Conservation (phyloP, 2,888 invertebrate genomes). For the Perizoma affinitatum region DNA sequence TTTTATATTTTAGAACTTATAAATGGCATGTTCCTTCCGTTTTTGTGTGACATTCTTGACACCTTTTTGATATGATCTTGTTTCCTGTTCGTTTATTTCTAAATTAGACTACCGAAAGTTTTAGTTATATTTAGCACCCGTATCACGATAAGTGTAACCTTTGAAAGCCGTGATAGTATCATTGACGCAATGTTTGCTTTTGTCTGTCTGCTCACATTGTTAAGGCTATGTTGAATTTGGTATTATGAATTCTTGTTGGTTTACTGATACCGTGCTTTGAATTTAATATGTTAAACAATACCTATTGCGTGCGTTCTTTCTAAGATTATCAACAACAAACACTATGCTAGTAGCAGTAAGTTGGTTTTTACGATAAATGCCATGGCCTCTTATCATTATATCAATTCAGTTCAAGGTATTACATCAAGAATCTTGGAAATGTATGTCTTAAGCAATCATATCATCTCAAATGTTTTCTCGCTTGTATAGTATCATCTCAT, state of each 20-base stretch:
- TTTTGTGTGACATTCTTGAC: constrained; percentile 7
- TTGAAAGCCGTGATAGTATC: constrained; percentile 34
- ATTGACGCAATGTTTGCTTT: constrained; percentile 37
- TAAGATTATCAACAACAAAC: background rate
- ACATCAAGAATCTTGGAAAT: background rate
- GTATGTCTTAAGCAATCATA: background rate
- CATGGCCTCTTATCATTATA: background rate
- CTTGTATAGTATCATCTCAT: no score
- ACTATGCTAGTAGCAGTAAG: background rate
- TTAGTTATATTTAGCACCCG: constrained; percentile 37
- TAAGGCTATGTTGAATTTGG: constrained; percentile 27
- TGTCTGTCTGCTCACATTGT: constrained; percentile 25
- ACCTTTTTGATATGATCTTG: constrained; percentile 7
- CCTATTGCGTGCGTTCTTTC: background rate
- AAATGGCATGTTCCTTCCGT: background rate
- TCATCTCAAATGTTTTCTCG: no score
- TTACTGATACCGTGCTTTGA: constrained; percentile 21
- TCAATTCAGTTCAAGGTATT: background rate
- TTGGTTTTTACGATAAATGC: background rate
- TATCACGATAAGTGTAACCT: constrained; percentile 25
- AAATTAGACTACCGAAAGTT: constrained; percentile 30
- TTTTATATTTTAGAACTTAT: background rate
- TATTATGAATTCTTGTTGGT: constrained; percentile 13
- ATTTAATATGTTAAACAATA: background rate
- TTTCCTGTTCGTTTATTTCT: constrained; percentile 20